Conservation (phyloP, 2,113 vertebrate species). For the Rostratula benghalensis region DNA sequence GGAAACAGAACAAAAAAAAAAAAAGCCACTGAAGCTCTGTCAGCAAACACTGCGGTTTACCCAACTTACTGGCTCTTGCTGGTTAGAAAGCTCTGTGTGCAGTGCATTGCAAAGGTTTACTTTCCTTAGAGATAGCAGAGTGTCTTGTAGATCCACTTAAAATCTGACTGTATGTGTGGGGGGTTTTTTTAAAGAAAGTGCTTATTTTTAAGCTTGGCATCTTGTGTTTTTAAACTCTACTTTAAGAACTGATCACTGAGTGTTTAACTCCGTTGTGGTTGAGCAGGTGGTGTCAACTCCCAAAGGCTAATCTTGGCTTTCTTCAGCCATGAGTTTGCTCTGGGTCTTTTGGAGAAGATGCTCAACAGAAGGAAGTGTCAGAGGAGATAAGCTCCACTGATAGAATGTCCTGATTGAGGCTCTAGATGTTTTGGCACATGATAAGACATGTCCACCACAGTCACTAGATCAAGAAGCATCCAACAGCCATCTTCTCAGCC, state of each 20-base stretch:
- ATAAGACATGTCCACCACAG: neutral
- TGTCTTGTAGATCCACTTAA: neutral
- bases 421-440: neutral
- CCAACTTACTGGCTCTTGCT: neutral
- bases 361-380: neutral
- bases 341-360: neutral
- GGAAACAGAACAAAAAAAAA: neutral
- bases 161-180: neutral
- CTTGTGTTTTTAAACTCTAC: neutral
- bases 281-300: neutral
- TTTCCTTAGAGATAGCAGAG: conserved; percentile 1
- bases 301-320: neutral
- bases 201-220: conserved; percentile 27
- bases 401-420: neutral
- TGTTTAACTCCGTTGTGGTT: fast-evolving
- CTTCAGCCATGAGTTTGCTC: fast-evolving
- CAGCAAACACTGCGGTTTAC: conserved; percentile 9
- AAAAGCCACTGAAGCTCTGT: neutral
- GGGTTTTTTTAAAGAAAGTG: neutral
- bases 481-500: neutral
- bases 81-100: neutral
- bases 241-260: neutral
- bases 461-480: neutral
- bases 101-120: conserved; percentile 13
- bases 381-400: neutral